Conservation (phyloP, 2,797 vertebrate species). For the Hyperoplus immaculatus region DNA sequence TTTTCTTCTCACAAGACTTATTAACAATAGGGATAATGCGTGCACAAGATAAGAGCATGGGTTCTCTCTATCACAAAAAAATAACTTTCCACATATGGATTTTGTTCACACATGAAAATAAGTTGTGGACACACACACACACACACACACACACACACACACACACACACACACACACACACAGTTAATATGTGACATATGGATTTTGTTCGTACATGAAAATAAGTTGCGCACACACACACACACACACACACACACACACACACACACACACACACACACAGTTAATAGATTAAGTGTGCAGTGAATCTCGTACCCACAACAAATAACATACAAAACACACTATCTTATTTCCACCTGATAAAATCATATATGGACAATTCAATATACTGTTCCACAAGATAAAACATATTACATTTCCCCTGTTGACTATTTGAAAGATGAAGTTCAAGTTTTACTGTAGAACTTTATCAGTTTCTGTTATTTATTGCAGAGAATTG, state of each 20-base stretch:
- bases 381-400: background rate
- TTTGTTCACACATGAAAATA: constrained; percentile 1
- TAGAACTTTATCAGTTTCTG: background rate
- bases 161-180: too few relatives aligned
- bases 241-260: too few relatives aligned
- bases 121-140: background rate
- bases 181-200: too few relatives aligned
- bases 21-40: too few relatives aligned
- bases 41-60: too few relatives aligned
- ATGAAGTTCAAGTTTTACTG: background rate
- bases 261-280: too few relatives aligned
- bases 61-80: too few relatives aligned
- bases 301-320: background rate
- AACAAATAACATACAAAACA: background rate
- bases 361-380: background rate
- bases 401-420: background rate
- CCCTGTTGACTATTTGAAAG: background rate
- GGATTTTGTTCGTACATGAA: too few relatives aligned
- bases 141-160: too few relatives aligned
- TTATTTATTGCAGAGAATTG: background rate
- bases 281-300: too few relatives aligned
- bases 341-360: background rate
- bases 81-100: background rate
- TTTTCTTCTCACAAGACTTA: background rate
- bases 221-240: too few relatives aligned